Conservation (phyloP, 2,797 vertebrate genomes). For the Picus viridis region DNA sequence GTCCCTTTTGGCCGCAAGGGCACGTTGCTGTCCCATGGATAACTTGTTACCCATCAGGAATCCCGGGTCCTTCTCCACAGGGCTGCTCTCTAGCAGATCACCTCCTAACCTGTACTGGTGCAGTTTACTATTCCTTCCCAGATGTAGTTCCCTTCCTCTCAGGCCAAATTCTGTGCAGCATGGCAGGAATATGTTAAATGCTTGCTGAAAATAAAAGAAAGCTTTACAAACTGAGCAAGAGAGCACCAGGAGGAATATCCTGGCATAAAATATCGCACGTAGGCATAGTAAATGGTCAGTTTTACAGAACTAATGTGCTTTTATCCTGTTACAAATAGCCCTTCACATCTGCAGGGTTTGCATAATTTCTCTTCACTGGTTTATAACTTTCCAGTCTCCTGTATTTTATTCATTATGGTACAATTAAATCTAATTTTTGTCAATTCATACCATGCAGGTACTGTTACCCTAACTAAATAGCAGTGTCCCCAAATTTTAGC, state of each 20-base stretch:
- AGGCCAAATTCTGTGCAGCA: neutral
- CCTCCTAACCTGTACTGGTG: too few species aligned
- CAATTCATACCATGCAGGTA: neutral
- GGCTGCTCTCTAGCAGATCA: too few species aligned
- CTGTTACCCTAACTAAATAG: neutral
- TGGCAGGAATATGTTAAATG: neutral
- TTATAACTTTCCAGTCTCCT: neutral
- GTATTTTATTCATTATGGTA: conserved; percentile 14
- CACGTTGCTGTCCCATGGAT: too few species aligned
- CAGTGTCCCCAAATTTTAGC: neutral
- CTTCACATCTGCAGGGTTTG: neutral
- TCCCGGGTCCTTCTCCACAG: too few species aligned
- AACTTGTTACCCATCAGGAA: too few species aligned
- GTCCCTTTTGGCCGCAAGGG: too few species aligned
- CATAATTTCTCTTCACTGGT: neutral
- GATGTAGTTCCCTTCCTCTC: neutral
- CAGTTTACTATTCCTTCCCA: too few species aligned
- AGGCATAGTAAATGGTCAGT: neutral
- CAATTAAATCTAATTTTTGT: neutral
- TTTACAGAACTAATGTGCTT: neutral
- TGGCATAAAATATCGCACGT: neutral
- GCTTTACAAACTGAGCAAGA: neutral
- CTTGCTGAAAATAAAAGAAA: neutral
- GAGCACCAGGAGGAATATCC: neutral
- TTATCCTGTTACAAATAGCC: neutral